These are phyloP conservation scores for Zonotrichia leucophrys DNA, from an alignment of 2,113 vertebrate species.

Conservation along the genomic window DNA sequence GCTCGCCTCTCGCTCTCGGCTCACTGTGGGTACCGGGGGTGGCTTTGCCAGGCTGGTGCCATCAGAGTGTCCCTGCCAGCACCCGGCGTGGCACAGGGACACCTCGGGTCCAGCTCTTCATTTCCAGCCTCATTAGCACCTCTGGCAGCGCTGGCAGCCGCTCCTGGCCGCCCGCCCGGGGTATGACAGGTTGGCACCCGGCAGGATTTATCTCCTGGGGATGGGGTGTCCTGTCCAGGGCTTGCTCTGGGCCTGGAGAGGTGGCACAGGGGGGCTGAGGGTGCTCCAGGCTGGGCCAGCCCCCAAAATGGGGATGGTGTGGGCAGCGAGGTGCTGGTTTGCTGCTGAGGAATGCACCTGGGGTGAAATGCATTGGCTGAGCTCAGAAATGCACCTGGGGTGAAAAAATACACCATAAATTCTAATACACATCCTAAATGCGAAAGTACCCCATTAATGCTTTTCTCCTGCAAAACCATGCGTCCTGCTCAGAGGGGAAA, in stretches of 20 bases:
- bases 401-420: not conserved
- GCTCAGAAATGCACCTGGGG: not conserved
- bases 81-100: accelerated
- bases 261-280: accelerated
- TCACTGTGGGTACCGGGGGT: accelerated
- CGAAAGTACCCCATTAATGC: not conserved
- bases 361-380: not conserved
- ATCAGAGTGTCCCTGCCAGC: not conserved
- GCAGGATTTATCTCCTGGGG: not conserved
- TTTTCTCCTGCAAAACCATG: not conserved
- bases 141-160: not conserved
- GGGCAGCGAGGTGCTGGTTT: accelerated
- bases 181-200: not conserved
- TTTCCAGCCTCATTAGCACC: slow-evolving; percentile 19
- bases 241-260: accelerated
- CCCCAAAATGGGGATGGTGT: accelerated
- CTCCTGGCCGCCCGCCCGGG: not conserved
- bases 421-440: not conserved
- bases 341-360: not conserved
- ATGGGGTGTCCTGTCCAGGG: not conserved
- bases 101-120: not conserved
- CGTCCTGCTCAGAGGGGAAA: not conserved
- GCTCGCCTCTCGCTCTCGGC: not conserved
- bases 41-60: not conserved
- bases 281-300: not conserved